Base-by-base conservation (phyloP, 2,888 invertebrate species). In the Hesperia comma region DNA sequence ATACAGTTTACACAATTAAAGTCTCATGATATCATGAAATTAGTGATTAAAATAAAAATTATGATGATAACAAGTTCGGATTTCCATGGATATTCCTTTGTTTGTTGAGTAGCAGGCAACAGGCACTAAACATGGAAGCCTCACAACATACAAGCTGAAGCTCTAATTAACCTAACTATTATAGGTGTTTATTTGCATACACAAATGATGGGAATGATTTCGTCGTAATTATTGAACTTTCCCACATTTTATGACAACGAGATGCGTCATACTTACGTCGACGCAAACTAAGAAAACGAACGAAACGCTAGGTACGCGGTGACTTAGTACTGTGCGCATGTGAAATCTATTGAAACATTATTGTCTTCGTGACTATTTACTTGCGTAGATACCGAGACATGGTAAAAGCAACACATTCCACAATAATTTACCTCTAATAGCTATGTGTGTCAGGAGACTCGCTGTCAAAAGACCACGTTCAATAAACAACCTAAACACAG, bases 401-500 rank as follows among this genome's bases (percentile, higher is more conserved):
- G 54, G 67, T 66, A 68, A 68, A 74, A 72, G 69, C 69, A 73
- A 75, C 72, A 71, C 69, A 74, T 75, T 77, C 73, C 71, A 70
- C 67, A 73, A 73, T 72, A 81, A 81, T 81, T 76, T 66, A 66
- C 66, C 66, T 66, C 60, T 61, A 54, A 33, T 54, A 43, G 19
- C 19, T 66, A 82, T 78, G 82, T 85, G 82, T 87, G 86, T 84
- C 87, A 85, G 82, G 83, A 82, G 75, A 80, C 77, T 84, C 81
- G 84, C 73, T 88, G 89, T 88, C 89, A 88, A 83, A 75, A 79
- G 83, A 91, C 91, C 92, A 92, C 90, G 90, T 90, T 91, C 88
- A 86, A 82, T 84, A 84, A 82, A 87, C 88, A 90, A 90, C 88
- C 88, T 90, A 84, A 79, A 76, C 77, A 76, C 69, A 71, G 56